Percentiles rank a stretch among this genome's conserved stretches.
phyloP scores from a whole-genome alignment of 1,140 invertebrate genomes.

The Colletes latitarsis region DNA sequence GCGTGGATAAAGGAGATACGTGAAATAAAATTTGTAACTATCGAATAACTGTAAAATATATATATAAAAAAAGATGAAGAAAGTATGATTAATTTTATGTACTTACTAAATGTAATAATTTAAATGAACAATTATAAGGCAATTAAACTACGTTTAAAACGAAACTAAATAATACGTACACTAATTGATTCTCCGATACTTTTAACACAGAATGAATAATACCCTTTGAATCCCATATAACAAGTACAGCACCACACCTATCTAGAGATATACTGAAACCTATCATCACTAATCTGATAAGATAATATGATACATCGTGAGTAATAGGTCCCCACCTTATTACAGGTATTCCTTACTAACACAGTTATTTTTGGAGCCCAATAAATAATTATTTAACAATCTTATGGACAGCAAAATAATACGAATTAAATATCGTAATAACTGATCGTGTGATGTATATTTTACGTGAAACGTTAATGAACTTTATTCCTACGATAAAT shows the following conservation, averaged over 20 bases:
- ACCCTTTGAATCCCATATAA: constrained; percentile 37
- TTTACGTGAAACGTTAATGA: neutral
- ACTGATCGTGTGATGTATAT: neutral
- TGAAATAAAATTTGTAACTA: neutral
- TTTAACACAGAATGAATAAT: constrained; percentile 22
- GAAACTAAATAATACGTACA: constrained; percentile 1
- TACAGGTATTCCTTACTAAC: constrained; percentile 29
- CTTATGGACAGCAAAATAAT: constrained; percentile 1
- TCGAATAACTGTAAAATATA: neutral
- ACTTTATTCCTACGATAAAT: neutral
- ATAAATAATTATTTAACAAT: constrained; percentile 14
- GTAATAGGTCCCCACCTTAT: constrained; percentile 65
- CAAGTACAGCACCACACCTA: constrained; percentile 74
- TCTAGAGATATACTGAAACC: constrained; percentile 67
- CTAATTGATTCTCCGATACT: neutral
- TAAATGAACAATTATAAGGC: neutral
- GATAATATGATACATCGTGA: constrained; percentile 73
- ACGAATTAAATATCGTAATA: neutral
- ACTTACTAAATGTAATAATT: neutral
- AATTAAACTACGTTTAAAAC: neutral
- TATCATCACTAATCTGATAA: constrained; percentile 75
- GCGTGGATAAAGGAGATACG: neutral
- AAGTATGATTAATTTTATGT: neutral
- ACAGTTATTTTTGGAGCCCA: neutral
- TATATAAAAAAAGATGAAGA: neutral